These are phyloP conservation scores for Alviniconcha strummeri DNA, from an alignment of 2,888 invertebrate genomes.

Conservation along the genomic window DNA sequence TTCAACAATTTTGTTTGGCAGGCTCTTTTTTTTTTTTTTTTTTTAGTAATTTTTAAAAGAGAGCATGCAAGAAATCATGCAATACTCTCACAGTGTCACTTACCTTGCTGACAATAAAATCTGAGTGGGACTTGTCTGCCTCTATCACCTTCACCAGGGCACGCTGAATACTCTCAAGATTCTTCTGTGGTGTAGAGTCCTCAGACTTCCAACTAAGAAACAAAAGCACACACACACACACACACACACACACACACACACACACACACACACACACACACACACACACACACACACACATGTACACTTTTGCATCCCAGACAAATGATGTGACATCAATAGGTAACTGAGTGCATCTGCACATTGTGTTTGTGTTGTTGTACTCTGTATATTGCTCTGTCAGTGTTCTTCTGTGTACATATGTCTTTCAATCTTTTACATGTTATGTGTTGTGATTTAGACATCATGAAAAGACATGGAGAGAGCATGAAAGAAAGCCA, in stretches of 20 bases:
- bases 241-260: constrained; percentile 3
- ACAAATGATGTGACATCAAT: not conserved
- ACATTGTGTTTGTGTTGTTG: too few relatives aligned
- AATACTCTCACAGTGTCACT: too few relatives aligned
- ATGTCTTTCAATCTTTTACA: too few relatives aligned
- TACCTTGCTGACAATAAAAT: constrained; percentile 24
- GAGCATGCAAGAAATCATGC: too few relatives aligned
- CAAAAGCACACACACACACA: not conserved
- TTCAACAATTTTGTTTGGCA: too few relatives aligned
- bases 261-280: constrained; percentile 1
- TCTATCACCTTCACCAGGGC: constrained; percentile 10
- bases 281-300: constrained; percentile 26
- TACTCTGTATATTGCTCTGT: too few relatives aligned
- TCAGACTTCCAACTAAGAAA: constrained; percentile 12
- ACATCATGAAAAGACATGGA: too few relatives aligned
- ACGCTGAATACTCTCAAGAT: not conserved
- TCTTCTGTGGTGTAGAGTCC: constrained; percentile 15
- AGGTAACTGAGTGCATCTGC: not conserved
- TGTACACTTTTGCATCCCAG: not conserved
- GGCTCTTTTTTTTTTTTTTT: too few relatives aligned
- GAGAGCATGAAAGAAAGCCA: too few relatives aligned
- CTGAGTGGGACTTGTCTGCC: constrained; percentile 17
- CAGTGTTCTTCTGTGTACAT: too few relatives aligned
- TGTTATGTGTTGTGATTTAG: too few relatives aligned
- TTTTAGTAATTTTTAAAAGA: too few relatives aligned